phyloP scores from a whole-genome alignment of 2,113 vertebrate genomes.

The Otus sunia region DNA sequence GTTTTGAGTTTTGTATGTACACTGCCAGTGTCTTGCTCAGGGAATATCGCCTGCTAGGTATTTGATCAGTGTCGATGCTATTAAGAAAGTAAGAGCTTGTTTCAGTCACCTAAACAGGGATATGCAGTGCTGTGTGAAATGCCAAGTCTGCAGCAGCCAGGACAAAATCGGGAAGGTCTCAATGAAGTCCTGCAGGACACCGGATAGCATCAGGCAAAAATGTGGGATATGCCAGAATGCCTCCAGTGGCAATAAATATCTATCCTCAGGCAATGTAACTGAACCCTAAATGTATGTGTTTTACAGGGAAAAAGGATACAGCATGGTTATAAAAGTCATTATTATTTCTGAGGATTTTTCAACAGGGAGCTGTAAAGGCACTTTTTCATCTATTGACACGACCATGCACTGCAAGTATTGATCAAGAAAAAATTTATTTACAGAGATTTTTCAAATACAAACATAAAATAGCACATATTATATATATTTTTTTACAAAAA shows the following conservation, averaged over 20 bases:
- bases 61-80: background rate
- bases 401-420: slow-evolving; percentile 35
- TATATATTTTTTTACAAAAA: slow-evolving; percentile 75
- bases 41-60: background rate
- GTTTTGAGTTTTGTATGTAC: background rate
- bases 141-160: background rate
- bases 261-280: background rate
- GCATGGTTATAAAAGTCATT: background rate
- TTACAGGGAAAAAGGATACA: background rate
- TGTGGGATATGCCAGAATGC: background rate
- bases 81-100: background rate
- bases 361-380: background rate
- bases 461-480: slow-evolving; percentile 77
- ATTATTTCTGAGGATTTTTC: background rate
- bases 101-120: background rate
- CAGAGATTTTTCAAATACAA: slow-evolving; percentile 79
- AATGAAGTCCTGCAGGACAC: background rate
- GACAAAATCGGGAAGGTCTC: background rate
- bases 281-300: background rate
- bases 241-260: background rate
- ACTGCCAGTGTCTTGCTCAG: background rate
- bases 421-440: slow-evolving; percentile 81
- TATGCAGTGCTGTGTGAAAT: background rate
- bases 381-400: background rate
- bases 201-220: background rate